Base-by-base conservation (phyloP, 2,797 vertebrate species). In the Antrozous pallidus region DNA sequence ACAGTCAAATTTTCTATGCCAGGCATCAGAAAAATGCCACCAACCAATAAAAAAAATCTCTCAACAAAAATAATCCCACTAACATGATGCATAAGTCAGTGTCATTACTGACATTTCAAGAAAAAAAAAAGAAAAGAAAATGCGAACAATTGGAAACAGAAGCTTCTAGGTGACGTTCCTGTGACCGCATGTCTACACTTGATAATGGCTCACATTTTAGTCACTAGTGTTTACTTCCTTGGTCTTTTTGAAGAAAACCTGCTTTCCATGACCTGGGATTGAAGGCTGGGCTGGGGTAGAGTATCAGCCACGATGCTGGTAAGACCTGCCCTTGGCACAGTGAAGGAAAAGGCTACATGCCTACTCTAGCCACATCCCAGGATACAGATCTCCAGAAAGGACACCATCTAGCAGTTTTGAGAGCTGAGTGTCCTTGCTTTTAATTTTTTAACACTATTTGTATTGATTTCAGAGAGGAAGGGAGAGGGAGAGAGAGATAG, bases 1-100 rank as follows among this genome's bases (percentile, higher is more conserved):
- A 26, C 13, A 31, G 12, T 38, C 81, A 22, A 8, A 24, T 54
- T 89, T 95, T 20, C 7, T 28, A 12, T 45, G 58, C 36, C n/a
- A 45, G 42, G 42, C 4, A 78, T 85, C 56, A 49, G 56, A 95
- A 49, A 92, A 51, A 65, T 16, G 73, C 42, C 58, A 83, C 31
- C 31, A 81, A 40, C 54, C 84, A 63, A 33, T 12, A 8, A 82
- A 54, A n/a, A 11, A 61, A 31, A 61, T 14, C 56, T 61, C 14
- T 61, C 58, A 61, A 61, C 28, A 6, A 58, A 63, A 81, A 47
- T 4, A 1, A 61, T 38, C 61, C n/a, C n/a, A 20, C 10, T 10
- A 3, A 81, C 89, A 63, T 54, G 22, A 13, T 79, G 5, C 22
- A 28, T 47, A 61, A 16, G 16, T 82, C 54, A 54, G 33, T 75